Conservation (phyloP, 2,113 vertebrate genomes). For the Pollachius pollachius region DNA sequence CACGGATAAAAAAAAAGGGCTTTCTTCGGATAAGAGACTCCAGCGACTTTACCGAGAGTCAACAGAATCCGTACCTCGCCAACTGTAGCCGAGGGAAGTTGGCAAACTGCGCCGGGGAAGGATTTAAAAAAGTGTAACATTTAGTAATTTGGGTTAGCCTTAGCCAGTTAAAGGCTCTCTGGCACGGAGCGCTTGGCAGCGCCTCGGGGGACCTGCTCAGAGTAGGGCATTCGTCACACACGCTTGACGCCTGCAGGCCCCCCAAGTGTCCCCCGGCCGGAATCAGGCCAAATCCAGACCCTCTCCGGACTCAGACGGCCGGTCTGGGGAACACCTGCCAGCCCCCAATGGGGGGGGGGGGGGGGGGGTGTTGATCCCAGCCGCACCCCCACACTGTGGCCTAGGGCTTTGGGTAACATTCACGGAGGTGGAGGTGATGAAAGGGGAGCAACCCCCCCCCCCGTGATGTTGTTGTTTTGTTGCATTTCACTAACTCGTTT, state of each 20-base stretch:
- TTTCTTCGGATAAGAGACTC: too few relatives aligned
- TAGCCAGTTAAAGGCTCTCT: constrained; percentile 10
- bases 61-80: background rate
- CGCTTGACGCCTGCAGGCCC: constrained; percentile 17
- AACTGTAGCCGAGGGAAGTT: background rate
- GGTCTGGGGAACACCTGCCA: constrained; percentile 7
- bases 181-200: constrained; percentile 25
- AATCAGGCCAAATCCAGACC: background rate
- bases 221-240: constrained; percentile 35
- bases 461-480: too few relatives aligned
- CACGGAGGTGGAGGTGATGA: too few relatives aligned
- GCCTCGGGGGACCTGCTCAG: constrained; percentile 10
- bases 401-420: too few relatives aligned
- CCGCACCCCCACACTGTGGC: too few relatives aligned
- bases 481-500: too few relatives aligned
- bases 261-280: background rate
- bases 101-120: background rate
- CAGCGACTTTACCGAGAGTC: too few relatives aligned
- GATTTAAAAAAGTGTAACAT: constrained; percentile 9
- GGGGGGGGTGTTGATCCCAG: too few relatives aligned
- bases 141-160: constrained; percentile 12
- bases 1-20: too few relatives aligned
- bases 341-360: background rate
- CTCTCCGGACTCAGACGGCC: constrained; percentile 19
- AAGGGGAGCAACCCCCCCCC: too few relatives aligned